These are phyloP conservation scores for Grammomys surdaster DNA, from an alignment of 2,113 vertebrate species.

Conservation along the genomic window DNA sequence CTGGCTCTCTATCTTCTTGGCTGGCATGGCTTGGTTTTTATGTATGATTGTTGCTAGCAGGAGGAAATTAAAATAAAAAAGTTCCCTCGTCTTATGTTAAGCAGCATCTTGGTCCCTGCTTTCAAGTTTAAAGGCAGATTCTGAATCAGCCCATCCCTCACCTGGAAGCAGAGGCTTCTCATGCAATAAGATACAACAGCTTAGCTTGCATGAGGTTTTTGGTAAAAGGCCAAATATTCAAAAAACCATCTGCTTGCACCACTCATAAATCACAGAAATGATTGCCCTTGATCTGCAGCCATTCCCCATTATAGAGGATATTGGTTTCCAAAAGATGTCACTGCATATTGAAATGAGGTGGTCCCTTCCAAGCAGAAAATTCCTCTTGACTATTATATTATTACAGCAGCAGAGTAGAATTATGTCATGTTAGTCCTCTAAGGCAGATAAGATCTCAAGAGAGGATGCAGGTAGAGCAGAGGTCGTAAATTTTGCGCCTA, in stretches of 20 bases:
- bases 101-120: slow-evolving; percentile 25
- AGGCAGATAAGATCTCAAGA: slow-evolving; percentile 60
- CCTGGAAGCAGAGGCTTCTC: slow-evolving; percentile 60
- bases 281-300: slow-evolving; percentile 83
- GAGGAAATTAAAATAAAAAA: background rate
- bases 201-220: slow-evolving; percentile 77
- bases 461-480: slow-evolving; percentile 54
- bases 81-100: slow-evolving; percentile 24
- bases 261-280: slow-evolving; percentile 82
- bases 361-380: slow-evolving; percentile 81
- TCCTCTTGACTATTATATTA: slow-evolving; percentile 66
- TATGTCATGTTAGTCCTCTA: slow-evolving; percentile 71
- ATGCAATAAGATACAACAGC: slow-evolving; percentile 73
- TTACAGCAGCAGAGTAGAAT: slow-evolving; percentile 63
- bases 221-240: slow-evolving; percentile 82
- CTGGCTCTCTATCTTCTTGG: slow-evolving; percentile 41
- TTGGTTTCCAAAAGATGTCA: slow-evolving; percentile 82
- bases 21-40: slow-evolving; percentile 18
- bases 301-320: slow-evolving; percentile 78
- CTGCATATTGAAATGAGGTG: slow-evolving; percentile 80
- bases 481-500: slow-evolving; percentile 68
- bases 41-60: background rate
- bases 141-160: slow-evolving; percentile 19
- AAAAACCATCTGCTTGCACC: slow-evolving; percentile 80
- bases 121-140: slow-evolving; percentile 67